phyloP scores from a whole-genome alignment of 2,888 invertebrate species.

The Corythucha ciliata region DNA sequence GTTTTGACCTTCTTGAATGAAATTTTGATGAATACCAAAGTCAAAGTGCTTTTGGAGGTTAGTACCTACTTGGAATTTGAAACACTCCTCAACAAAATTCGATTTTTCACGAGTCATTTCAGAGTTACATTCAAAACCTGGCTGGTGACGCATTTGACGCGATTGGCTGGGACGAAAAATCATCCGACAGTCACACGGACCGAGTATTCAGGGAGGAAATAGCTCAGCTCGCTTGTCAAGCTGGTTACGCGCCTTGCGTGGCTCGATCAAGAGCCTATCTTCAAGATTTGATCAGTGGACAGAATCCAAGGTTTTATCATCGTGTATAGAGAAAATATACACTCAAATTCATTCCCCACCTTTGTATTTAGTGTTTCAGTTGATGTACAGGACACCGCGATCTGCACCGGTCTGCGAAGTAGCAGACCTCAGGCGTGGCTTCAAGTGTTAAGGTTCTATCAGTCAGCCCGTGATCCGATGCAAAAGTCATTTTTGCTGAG shows the following conservation, averaged over 20 bases:
- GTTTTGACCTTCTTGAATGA: constrained; percentile 66
- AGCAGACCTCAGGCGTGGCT: constrained; percentile 4
- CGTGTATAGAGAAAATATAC: not conserved
- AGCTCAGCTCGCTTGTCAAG: constrained; percentile 1
- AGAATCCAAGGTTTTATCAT: too few relatives aligned
- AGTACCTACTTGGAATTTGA: constrained; percentile 10
- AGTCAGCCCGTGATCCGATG: not conserved
- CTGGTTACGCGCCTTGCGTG: constrained; percentile 8
- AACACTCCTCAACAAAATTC: not conserved
- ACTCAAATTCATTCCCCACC: not conserved
- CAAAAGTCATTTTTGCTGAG: constrained; percentile 1
- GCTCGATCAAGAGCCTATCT: not conserved
- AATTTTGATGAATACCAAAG: constrained; percentile 66
- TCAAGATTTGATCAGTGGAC: not conserved
- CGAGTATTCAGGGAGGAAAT: constrained; percentile 14
- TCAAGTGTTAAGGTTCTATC: not conserved
- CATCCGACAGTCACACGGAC: not conserved
- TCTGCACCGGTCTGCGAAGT: constrained; percentile 14
- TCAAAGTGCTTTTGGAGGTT: constrained; percentile 57
- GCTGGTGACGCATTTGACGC: not conserved
- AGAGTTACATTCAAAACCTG: constrained; percentile 10
- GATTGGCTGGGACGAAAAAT: not conserved
- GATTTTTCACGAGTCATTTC: too few relatives aligned
- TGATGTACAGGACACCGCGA: constrained; percentile 13
- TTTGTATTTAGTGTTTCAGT: constrained; percentile 20